A percentile compares a stretch with the other conserved stretches of the same genome.
Conservation (phyloP, 2,888 invertebrate species). For the Fragum fragum region DNA sequence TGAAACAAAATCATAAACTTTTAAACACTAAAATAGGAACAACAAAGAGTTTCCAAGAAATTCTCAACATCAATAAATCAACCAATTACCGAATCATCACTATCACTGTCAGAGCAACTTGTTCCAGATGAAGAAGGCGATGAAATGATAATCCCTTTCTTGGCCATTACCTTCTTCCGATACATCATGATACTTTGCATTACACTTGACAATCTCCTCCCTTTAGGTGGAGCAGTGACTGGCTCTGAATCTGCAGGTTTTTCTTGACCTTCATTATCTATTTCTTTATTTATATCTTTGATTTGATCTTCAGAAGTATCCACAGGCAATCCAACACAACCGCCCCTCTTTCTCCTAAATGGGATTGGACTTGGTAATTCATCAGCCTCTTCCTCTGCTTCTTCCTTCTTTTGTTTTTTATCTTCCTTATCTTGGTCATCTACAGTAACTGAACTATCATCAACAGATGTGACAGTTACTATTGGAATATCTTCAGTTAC, state of each 20-base stretch:
- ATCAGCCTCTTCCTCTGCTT: conserved; percentile 9
- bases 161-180: conserved; percentile 39
- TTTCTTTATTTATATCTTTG: not conserved
- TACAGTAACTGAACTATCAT: not conserved
- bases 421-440: not conserved
- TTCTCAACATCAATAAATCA: no score
- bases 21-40: no score
- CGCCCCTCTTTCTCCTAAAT: not conserved
- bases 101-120: conserved; percentile 28
- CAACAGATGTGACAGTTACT: not conserved
- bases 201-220: conserved; percentile 22
- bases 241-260: not conserved
- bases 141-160: conserved; percentile 49
- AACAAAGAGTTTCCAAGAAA: no score
- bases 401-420: not conserved
- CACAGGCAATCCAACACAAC: not conserved
- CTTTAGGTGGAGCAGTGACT: not conserved
- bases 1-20: no score
- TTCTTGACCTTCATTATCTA: not conserved
- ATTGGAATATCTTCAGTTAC: not conserved
- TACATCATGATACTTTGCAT: conserved; percentile 49
- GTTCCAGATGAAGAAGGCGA: conserved; percentile 34
- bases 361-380: not conserved
- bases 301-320: not conserved
- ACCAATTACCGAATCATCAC: conserved; percentile 25